Base-by-base conservation (phyloP, 2,797 vertebrate genomes). In the Diplodus puntazzo region DNA sequence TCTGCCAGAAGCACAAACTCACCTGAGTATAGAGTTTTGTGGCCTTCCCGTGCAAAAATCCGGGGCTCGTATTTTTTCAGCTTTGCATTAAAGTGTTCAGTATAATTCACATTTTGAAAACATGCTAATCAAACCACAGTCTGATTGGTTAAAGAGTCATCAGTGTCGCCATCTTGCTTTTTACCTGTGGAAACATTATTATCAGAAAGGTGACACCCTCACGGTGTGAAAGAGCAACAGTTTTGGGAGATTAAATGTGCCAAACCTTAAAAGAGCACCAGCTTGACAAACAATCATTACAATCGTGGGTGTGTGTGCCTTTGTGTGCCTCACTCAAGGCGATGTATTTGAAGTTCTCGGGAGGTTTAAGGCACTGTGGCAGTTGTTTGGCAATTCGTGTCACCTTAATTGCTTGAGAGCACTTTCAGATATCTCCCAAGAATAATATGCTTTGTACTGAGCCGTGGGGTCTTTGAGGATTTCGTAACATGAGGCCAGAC, bases 381-480 rank as follows among this genome's bases (percentile, higher is more conserved):
- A 86, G 85, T 91, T 91, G 88, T 92, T 92, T 94, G 90, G 87
- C 91, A 92, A 93, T 93, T 84, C 83, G 67, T 87, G 82, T 91
- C 88, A 88, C 92, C 77, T 85, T 92, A 93, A 94, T 94, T 92
- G 87, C 91, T 92, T 90, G 82, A 82, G 87, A 93, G 90, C 91
- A 79, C 87, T 87, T 89, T 86, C 80, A 88, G 84, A 90, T 93
- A 88, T 92, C 83, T 77, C 82, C 82, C 72, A 88, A 87, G 88
- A 90, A 86, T 90, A 88, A 91, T 82, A 88, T 73, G 87, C 84
- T 90, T 85, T 86, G 89, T 78, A 62, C 77, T 71, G 77, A 87
- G 87, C 91, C 79, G 53, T 46, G 79, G 88, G 89, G 87, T 90
- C 87, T 90, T 83, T 89, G 88, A 90, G 75, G 79, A 77, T 92